Evolutionary conservation across 2,113 vertebrate genomes (phyloP).

Genomic region (Osmerus mordax): DNA sequence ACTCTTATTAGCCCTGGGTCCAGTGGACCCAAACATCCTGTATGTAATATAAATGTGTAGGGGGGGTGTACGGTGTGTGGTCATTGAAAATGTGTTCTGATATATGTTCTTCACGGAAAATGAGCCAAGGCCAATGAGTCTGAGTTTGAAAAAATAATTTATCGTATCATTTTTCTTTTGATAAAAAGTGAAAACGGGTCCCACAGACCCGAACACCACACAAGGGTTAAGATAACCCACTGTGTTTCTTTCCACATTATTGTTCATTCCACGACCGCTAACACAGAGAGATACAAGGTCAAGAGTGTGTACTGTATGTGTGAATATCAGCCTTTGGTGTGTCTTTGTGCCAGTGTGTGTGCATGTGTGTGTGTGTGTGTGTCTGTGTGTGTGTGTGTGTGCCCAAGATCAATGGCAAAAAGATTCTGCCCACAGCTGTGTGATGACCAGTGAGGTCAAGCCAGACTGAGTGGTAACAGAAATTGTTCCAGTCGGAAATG

Average conservation of each 20-base stretch:
- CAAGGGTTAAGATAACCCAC: not conserved
- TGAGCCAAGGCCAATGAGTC: too few relatives aligned
- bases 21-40: too few relatives aligned
- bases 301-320: slow-evolving; percentile 32
- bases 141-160: too few relatives aligned
- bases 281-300: slow-evolving; percentile 54
- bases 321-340: not conserved
- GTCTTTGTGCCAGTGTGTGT: not conserved
- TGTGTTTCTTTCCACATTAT: slow-evolving; percentile 11
- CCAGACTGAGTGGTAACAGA: slow-evolving; percentile 57
- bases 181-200: too few relatives aligned
- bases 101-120: too few relatives aligned
- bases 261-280: slow-evolving; percentile 30
- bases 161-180: too few relatives aligned
- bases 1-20: too few relatives aligned
- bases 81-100: too few relatives aligned
- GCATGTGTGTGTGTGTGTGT: not conserved
- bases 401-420: slow-evolving; percentile 48
- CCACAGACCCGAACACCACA: too few relatives aligned
- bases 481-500: slow-evolving; percentile 60
- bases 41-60: too few relatives aligned
- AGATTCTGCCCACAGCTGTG: slow-evolving; percentile 57
- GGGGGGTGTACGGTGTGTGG: too few relatives aligned
- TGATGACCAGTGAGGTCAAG: slow-evolving; percentile 63
- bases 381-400: slow-evolving; percentile 1